Base-by-base conservation (phyloP, 2,113 vertebrate species). In the Ellobius talpinus region DNA sequence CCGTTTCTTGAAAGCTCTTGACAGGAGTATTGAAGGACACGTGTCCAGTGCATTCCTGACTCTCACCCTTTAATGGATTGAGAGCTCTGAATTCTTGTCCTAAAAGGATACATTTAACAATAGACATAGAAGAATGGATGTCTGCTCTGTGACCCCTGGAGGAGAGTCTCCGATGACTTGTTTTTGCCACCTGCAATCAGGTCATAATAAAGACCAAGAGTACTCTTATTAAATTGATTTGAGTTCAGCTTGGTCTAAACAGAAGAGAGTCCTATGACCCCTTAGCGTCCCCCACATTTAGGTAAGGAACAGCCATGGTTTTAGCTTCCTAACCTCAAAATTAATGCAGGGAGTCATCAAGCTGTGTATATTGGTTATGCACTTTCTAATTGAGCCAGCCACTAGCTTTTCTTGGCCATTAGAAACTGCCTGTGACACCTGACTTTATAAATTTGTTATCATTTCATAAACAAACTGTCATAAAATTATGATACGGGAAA, bases 1-100 rank as follows among this genome's bases (percentile, higher is more conserved):
- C 58, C 16, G 93, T 33, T 82, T n/a, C 74, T 66, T 55, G 52
- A 93, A 91, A 92, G 58, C n/a, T 79, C 86, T 92, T 95, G 84
- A 90, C n/a, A 52, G 85, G 86, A 96, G 76, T 70, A 86, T 33
- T 52, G 79, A 95, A 89, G 77, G 88, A 26, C 2, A 3, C 61
- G 33, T 19, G 23, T 65, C 96, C 84, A 90, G 47, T 50, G 36
- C 39, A 74, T 65, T 96, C 63, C 70, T 87, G 24, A 70, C 36
- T 90, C 55, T 61, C 68, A 94, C 76, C 47, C 78, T 91, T 66
- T 86, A 73, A 52, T 88, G 42, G 33, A 77, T 12, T 5, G 73
- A 87, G 87, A 93, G n/a, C 65, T 90, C 63, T 90, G 55, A 92
- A 85, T 58, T 84, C 52, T 70, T 45, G 13, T 29, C 7, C 36